Conservation (phyloP, 2,888 invertebrate genomes). For the Athripsodes cinereus region DNA sequence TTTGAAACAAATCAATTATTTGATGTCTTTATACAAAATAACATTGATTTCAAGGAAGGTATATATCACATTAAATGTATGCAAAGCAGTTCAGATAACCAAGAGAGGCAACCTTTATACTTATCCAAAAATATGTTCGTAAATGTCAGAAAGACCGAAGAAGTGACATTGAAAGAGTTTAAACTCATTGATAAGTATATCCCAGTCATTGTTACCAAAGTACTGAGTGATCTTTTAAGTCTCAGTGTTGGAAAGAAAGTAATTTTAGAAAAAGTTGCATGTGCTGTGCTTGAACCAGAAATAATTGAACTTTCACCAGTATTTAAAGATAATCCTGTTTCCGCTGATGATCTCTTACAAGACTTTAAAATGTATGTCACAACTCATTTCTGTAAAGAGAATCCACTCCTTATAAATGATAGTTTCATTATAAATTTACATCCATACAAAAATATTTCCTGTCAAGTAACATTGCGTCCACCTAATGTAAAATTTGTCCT, state of each 20-base stretch:
- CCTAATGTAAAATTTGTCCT: slow-evolving; percentile 45
- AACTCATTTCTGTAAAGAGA: slow-evolving; percentile 42
- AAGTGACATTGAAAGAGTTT: slow-evolving; percentile 15
- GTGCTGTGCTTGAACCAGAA: slow-evolving; percentile 38
- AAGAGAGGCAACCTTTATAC: slow-evolving; percentile 8
- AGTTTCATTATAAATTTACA: slow-evolving; percentile 44
- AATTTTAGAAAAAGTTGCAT: slow-evolving; percentile 42
- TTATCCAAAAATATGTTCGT: slow-evolving; percentile 18
- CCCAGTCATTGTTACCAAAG: slow-evolving; percentile 49
- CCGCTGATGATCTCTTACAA: slow-evolving; percentile 33
- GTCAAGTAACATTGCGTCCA: slow-evolving; percentile 44
- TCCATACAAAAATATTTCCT: slow-evolving; percentile 37
- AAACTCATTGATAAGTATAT: slow-evolving; percentile 30
- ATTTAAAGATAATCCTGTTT: slow-evolving; percentile 1
- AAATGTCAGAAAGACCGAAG: slow-evolving; percentile 17
- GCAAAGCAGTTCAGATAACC: slow-evolving; percentile 10
- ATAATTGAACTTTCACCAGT: slow-evolving; percentile 47
- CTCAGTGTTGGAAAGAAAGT: slow-evolving; percentile 53
- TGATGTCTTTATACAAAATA: slow-evolving; percentile 13
- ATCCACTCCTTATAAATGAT: slow-evolving; percentile 52
- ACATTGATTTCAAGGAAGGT: slow-evolving; percentile 1
- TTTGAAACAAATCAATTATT: slow-evolving; percentile 12
- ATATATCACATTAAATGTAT: slow-evolving; percentile 16
- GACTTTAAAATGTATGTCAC: slow-evolving; percentile 48
- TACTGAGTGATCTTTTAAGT: slow-evolving; percentile 49